phyloP scores from a whole-genome alignment of 2,888 invertebrate species.

The Thecocarcelia acutangulata region DNA sequence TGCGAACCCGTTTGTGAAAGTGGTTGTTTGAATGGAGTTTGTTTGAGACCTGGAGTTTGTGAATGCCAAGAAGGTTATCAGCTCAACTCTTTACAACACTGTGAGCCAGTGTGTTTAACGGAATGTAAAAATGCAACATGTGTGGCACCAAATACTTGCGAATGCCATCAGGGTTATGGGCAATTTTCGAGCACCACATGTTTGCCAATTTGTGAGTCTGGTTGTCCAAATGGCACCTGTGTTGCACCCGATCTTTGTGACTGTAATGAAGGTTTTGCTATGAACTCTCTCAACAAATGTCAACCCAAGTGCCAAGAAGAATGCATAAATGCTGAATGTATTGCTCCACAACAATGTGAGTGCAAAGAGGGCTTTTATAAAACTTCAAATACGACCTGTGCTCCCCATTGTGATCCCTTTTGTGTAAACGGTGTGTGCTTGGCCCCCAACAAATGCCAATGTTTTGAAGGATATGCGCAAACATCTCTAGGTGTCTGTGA shows the following conservation, averaged over 20 bases:
- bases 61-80: slow-evolving; percentile 66
- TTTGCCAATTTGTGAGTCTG: slow-evolving; percentile 57
- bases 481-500: slow-evolving; percentile 58
- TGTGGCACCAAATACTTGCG: slow-evolving; percentile 74
- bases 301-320: slow-evolving; percentile 72
- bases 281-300: slow-evolving; percentile 60
- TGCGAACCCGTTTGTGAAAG: slow-evolving; percentile 73
- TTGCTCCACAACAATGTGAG: slow-evolving; percentile 75
- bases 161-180: slow-evolving; percentile 70
- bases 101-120: slow-evolving; percentile 64
- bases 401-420: slow-evolving; percentile 76
- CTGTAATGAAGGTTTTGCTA: slow-evolving; percentile 77
- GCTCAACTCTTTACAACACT: slow-evolving; percentile 44
- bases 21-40: slow-evolving; percentile 86
- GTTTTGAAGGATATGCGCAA: slow-evolving; percentile 84
- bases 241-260: slow-evolving; percentile 70
- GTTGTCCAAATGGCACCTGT: slow-evolving; percentile 76
- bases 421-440: slow-evolving; percentile 87
- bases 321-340: slow-evolving; percentile 75
- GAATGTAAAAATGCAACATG: slow-evolving; percentile 75
- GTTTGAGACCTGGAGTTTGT: slow-evolving; percentile 84
- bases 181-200: slow-evolving; percentile 25
- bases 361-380: slow-evolving; percentile 26
- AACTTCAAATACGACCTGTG: background rate
- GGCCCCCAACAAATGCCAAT: slow-evolving; percentile 86